These are phyloP conservation scores for Sarcophilus harrisii DNA, from an alignment of 2,797 vertebrate species.

Conservation along the genomic window DNA sequence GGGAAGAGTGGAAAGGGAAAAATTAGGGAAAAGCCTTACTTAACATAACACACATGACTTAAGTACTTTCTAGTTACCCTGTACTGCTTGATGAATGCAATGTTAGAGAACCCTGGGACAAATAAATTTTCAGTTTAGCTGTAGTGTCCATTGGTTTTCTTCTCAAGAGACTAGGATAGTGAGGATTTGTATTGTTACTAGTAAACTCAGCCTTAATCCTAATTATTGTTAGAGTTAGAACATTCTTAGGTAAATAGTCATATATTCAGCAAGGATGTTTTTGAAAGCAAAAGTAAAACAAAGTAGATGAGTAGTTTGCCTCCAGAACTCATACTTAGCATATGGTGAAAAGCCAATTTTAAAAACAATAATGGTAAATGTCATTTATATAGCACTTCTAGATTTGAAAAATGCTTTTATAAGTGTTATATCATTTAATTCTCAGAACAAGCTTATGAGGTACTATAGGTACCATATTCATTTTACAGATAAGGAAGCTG, in stretches of 20 bases:
- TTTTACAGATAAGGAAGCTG: too few species aligned
- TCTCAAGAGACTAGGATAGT: background rate
- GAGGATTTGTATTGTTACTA: background rate
- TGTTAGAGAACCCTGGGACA: too few species aligned
- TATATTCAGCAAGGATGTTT: background rate
- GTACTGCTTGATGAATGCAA: too few species aligned
- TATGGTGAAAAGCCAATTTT: background rate
- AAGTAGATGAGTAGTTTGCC: fast-evolving
- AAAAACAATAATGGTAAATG: background rate
- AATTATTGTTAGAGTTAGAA: background rate
- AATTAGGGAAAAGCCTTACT: background rate
- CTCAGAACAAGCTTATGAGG: background rate
- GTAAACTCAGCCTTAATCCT: background rate
- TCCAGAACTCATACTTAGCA: fast-evolving
- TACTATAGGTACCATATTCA: background rate
- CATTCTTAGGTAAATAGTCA: background rate
- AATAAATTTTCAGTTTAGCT: background rate
- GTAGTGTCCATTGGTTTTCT: background rate
- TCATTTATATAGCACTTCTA: background rate
- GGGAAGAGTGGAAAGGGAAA: background rate
- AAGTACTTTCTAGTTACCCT: too few species aligned
- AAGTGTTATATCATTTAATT: background rate
- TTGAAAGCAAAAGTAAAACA: background rate
- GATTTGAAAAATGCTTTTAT: background rate
- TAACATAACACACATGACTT: background rate